These are phyloP conservation scores for Odontocerum albicorne DNA, from an alignment of 2,888 invertebrate species.

Conservation along the genomic window DNA sequence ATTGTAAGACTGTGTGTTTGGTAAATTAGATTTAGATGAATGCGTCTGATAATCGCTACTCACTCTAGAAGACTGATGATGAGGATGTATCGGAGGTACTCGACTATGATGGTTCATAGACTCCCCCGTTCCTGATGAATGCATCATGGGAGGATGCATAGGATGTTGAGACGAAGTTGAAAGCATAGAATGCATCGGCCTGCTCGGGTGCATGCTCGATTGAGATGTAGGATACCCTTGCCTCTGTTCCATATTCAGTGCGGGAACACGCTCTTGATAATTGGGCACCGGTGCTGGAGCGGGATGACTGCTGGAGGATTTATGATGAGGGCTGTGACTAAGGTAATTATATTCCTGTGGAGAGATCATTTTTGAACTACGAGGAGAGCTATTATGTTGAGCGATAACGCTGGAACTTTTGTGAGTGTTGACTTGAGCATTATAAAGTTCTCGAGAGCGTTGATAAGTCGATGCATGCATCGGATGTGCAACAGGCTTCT, in stretches of 20 bases:
- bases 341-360: conserved; percentile 37
- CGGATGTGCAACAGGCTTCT: conserved; percentile 36
- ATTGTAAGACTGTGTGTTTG: conserved; percentile 13
- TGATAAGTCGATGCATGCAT: conserved; percentile 32
- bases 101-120: conserved; percentile 32
- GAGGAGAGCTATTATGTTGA: conserved; percentile 35
- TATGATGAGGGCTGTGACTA: conserved; percentile 36
- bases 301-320: conserved; percentile 34
- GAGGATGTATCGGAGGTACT: conserved; percentile 36
- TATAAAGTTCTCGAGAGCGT: conserved; percentile 29
- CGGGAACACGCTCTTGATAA: conserved; percentile 33
- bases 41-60: conserved; percentile 34
- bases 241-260: conserved; percentile 28
- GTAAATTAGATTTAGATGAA: conserved; percentile 28
- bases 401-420: conserved; percentile 30
- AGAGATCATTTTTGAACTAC: conserved; percentile 21
- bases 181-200: no score
- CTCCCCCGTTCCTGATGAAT: not conserved
- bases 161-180: not conserved
- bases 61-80: conserved; percentile 35
- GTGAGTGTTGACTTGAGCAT: conserved; percentile 30
- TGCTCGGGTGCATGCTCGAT: conserved; percentile 6
- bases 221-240: conserved; percentile 30
- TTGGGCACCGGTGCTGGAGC: conserved; percentile 25
- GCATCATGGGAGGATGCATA: not conserved